Percentiles rank a stretch among this genome's conserved stretches.
These are phyloP conservation scores for Amphiura filiformis DNA, from an alignment of 35 echinoderm and acorn worm species.

Conservation along the genomic window DNA sequence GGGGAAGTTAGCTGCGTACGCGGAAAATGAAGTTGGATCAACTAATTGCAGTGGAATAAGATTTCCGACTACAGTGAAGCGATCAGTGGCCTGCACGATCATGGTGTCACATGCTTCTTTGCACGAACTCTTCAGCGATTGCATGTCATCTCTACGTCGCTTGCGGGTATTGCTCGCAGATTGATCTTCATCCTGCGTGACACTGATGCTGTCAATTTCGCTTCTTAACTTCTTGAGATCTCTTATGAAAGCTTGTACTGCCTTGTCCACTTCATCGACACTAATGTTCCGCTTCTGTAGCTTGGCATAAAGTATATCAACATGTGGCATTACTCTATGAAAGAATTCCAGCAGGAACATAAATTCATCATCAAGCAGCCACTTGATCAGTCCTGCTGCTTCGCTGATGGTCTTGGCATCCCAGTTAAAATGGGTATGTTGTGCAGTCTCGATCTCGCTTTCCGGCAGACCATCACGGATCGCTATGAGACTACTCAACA, in stretches of 20 bases:
- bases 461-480: background rate
- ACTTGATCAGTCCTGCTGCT: background rate
- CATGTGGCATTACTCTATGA: slow-evolving; percentile 9
- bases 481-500: background rate
- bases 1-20: background rate
- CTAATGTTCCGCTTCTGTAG: slow-evolving; percentile 7
- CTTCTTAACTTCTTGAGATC: background rate
- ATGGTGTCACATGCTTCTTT: background rate
- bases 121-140: background rate
- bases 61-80: background rate
- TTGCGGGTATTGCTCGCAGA: background rate
- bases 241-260: background rate
- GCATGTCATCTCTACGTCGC: background rate
- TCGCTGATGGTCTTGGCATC: background rate
- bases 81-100: background rate
- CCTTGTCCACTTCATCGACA: background rate
- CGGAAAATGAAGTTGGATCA: background rate
- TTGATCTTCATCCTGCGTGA: background rate
- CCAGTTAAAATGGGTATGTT: background rate
- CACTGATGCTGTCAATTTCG: background rate
- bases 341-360: slow-evolving; percentile 15
- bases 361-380: slow-evolving; percentile 20
- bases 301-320: slow-evolving; percentile 19
- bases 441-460: background rate
- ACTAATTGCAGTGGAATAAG: background rate